These are phyloP conservation scores for Hucho hucho DNA, from an alignment of 2,113 vertebrate species.

Conservation along the genomic window DNA sequence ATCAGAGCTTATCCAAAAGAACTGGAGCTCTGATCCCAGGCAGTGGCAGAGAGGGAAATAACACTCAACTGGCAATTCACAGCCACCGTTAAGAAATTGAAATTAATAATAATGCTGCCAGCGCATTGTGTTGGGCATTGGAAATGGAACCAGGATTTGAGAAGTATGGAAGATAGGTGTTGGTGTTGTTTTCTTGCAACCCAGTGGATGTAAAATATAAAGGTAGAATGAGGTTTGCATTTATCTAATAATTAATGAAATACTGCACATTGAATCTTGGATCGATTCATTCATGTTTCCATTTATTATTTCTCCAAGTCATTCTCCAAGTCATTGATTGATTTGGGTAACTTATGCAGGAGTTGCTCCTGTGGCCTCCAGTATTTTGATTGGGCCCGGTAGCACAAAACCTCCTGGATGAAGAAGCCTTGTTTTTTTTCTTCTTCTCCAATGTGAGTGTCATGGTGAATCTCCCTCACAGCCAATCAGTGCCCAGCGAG, in stretches of 20 bases:
- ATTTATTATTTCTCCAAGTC: no score
- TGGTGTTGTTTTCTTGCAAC: no score
- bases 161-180: no score
- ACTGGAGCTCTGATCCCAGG: not conserved
- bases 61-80: not conserved
- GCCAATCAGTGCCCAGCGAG: conserved; percentile 37
- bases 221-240: no score
- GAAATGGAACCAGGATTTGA: not conserved
- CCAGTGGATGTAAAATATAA: no score
- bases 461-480: conserved; percentile 17
- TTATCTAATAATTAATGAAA: no score
- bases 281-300: no score
- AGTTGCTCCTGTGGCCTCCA: no score
- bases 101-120: not conserved
- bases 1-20: not conserved
- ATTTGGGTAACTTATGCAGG: no score
- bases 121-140: not conserved
- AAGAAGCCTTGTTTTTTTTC: not conserved
- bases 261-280: no score
- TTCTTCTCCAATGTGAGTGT: not conserved
- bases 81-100: not conserved
- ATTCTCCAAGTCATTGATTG: no score
- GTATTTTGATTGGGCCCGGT: not conserved
- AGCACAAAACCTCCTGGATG: not conserved
- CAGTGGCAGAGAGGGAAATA: not conserved